Base-by-base conservation (phyloP, 2,797 vertebrate genomes). In the Heteromormyrus szaboi region DNA sequence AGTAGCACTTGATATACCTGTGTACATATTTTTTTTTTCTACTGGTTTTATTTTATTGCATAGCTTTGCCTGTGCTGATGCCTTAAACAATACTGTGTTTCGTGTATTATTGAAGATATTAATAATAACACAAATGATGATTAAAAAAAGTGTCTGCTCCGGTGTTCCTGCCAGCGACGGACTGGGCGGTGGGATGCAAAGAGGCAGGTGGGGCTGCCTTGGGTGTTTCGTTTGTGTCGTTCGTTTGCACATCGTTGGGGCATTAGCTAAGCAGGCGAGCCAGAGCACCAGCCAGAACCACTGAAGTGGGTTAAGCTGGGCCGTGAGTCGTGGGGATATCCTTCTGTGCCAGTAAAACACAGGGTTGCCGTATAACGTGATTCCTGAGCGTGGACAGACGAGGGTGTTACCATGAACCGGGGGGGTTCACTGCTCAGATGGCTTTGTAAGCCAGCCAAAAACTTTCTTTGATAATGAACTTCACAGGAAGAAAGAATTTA, bases 1-100 rank as follows among this genome's bases (percentile, higher is more conserved):
- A 92, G 93, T 94, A 96, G 94, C 95, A 95, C 94, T 95, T 94
- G 93, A 93, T 92, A 87, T 93, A 88, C 89, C 88, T 89, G 90
- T 96, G 95, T 96, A 96, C 92, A 96, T 95, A 95, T 87, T 85
- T 86, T 84, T 51, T 51, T 94, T 95, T 96, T 95, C 89, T 96
- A 95, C 90, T 51, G 90, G 87, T 91, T 62, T 92, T 91, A 90
- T 93, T 93, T 90, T 94, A 94, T 93, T 91, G 91, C 94, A 93
- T 94, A 94, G 94, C 90, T 91, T 87, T 22, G 91, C 90, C 94
- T 94, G 94, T 95, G 94, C 92, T 86, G 87, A 95, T 95, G 95
- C 96, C 96, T 96, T 96, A 96, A 95, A 91, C 91, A 92, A 93
- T 89, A 89, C 87, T 91, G 91, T 54, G 84, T 89, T 89, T 89